Base-by-base conservation (phyloP, 2,113 vertebrate species). In the Fregata magnificens region DNA sequence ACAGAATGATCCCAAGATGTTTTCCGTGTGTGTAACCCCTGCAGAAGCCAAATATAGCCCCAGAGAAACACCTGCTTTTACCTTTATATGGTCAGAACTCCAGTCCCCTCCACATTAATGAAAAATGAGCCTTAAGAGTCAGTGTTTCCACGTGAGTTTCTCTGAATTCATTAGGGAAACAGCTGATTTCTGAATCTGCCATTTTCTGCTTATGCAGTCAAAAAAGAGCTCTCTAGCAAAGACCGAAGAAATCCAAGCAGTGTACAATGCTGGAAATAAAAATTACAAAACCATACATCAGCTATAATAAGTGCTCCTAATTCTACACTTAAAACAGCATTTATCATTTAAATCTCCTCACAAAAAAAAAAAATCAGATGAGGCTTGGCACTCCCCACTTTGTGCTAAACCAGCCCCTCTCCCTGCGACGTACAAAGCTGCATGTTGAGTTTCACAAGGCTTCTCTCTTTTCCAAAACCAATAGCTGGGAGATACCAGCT, bases 111-210 rank as follows among this genome's bases (percentile, higher is more conserved):
- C 74, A 84, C 63, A 29, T 67, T 69, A 93, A 93, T 78, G 84
- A 87, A 93, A 97, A 97, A 97, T 77, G 84, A 97, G 83, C 63
- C 89, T 73, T 44, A 65, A 63, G 73, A 97, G 86, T 93, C 89
- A 44, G 47, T 52, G 63, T 95, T 97, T 90, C 93, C 91, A 94
- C 1, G 17, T 53, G 77, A 91, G 79, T 95, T 92, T 86, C 26
- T 53, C 89, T 94, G 91, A 97, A 96, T 76, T 95, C 61, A 79
- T 82, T 52, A 87, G 86, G 89, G 90, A 97, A 98, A 94, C 42
- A 93, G 95, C 56, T 96, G 91, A 97, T 97, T 96, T 96, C 95
- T 93, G 96, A 97, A 93, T 95, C 94, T 91, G 93, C 82, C 91
- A 42, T 96, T 93, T 97, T 95, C 93, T 90, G 89, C 94, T 97